Percentiles rank a stretch among this genome's conserved stretches.
These are phyloP conservation scores for Halesus radiatus DNA, from an alignment of 1,140 invertebrate genomes.

Conservation along the genomic window DNA sequence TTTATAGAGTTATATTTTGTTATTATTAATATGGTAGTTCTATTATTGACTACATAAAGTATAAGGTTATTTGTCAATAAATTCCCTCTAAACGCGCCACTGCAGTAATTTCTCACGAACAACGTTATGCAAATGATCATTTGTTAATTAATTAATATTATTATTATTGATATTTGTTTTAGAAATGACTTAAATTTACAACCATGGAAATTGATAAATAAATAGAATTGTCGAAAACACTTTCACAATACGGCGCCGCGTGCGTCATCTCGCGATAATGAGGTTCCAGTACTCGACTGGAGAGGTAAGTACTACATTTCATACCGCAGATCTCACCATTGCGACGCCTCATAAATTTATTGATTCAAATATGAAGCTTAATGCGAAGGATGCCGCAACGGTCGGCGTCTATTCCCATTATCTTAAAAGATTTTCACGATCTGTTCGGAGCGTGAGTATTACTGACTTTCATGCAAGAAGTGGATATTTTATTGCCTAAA, in stretches of 20 bases:
- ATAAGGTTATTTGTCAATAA: too few relatives aligned
- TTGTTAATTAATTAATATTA: too few relatives aligned
- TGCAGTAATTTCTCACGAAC: too few relatives aligned
- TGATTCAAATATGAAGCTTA: constrained; percentile 36
- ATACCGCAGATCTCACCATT: neutral
- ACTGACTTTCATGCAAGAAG: constrained; percentile 13
- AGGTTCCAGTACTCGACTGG: neutral
- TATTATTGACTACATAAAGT: too few relatives aligned
- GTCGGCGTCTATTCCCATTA: constrained; percentile 5
- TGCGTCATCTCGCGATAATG: neutral
- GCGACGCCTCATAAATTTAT: constrained; percentile 43
- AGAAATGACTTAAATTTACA: too few relatives aligned
- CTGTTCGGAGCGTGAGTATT: neutral
- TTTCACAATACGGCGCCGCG: neutral
- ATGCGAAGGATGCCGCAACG: neutral
- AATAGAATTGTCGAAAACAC: too few relatives aligned
- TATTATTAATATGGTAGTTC: too few relatives aligned
- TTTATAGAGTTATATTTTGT: too few relatives aligned
- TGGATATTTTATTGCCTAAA: constrained; percentile 30
- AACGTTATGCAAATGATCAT: too few relatives aligned
- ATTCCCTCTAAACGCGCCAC: too few relatives aligned
- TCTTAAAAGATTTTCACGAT: constrained; percentile 29
- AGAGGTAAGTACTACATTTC: neutral
- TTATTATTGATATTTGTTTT: too few relatives aligned
- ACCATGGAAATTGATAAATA: too few relatives aligned